Evolutionary conservation across 1,140 invertebrate species (phyloP), one percentile per base, ranked within the genome.

Genomic region (Zaprionus tsacasi): DNA sequence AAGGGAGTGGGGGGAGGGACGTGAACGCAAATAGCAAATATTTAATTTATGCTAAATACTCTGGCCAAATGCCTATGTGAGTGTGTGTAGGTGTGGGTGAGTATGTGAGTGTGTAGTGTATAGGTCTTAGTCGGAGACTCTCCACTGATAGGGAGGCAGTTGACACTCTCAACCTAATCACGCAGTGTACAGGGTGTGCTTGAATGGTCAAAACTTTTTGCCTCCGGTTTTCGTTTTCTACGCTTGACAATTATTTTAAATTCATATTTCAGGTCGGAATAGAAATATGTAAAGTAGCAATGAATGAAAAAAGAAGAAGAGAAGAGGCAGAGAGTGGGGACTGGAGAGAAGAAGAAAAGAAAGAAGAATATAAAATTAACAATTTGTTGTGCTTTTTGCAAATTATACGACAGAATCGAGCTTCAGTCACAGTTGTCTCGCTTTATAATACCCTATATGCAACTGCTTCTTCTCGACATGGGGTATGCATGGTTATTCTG

Each of bases 351-450:
- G 70, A 45, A 54, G 63, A 76, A 72, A 66, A 76, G 80, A 71
- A 88, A 76, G 80, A 87, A 76, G 80, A 71, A 88, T 72, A 77
- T 88, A 6, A 88, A 87, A 83, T 87, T 88, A 87, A 78, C 83
- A 87, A 87, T 88, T 87, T 87, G 83, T 88, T 87, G 83, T 83
- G 83, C 83, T 88, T 82, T 87, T 87, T 78, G 83, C 80, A 73
- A 87, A 88, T 87, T 83, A 87, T 83, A 88, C 81, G 69, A 43
- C 33, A 59, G 55, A 75, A 58, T 64, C 38, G 59, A 70, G 67
- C 59, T 75, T 45, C 55, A 75, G 57, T 70, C 70, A 48, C n/a
- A 57, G 71, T 69, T 61, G 71, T 61, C 50, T 45, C 50, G 40
- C 38, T 21, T 21, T 1, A 21, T 17, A 11, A 57, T 63, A 70